Conservation (phyloP, 2,113 vertebrate species). For the Melanocharis versteri region DNA sequence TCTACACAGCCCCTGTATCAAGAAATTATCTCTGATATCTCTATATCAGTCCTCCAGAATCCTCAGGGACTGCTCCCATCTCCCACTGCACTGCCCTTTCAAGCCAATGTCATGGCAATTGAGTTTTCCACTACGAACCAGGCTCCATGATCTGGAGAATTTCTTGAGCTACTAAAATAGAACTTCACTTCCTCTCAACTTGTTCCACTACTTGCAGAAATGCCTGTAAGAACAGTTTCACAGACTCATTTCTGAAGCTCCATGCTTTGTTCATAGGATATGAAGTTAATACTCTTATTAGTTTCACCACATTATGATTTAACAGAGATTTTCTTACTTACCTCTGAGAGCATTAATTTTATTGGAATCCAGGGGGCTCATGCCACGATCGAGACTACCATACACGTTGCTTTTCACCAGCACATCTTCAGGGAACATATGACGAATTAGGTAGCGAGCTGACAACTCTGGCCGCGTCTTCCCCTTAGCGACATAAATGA, state of each 20-base stretch:
- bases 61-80: not conserved
- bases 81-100: not conserved
- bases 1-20: not conserved
- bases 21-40: not conserved
- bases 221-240: not conserved
- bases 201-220: not conserved
- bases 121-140: not conserved
- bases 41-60: not conserved
- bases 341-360: constrained; percentile 78
- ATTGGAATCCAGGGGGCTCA: constrained; percentile 71
- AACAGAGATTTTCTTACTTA: constrained; percentile 34
- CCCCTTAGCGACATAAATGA: constrained; percentile 66
- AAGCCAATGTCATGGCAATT: not conserved
- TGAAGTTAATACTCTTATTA: not conserved
- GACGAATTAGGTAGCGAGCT: constrained; percentile 74
- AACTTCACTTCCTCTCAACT: not conserved
- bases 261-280: not conserved
- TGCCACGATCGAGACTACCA: constrained; percentile 63
- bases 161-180: not conserved
- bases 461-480: constrained; percentile 69
- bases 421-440: constrained; percentile 76
- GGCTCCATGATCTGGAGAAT: not conserved
- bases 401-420: constrained; percentile 75
- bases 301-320: not conserved
- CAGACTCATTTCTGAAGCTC: not conserved